Conservation (phyloP, 2,888 invertebrate species). For the Lissocephala sabroskyi region DNA sequence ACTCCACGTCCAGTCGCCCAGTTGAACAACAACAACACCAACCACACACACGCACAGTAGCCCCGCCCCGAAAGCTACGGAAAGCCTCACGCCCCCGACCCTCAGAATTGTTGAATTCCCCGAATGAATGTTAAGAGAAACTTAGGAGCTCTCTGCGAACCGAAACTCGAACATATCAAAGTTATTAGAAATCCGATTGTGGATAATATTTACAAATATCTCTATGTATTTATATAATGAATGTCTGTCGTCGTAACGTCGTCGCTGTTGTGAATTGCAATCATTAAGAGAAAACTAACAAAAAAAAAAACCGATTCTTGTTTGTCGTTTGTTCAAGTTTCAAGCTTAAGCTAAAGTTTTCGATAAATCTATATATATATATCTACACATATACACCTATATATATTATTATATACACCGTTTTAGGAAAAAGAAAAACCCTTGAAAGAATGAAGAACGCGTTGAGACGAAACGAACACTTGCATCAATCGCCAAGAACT, state of each 20-base stretch:
- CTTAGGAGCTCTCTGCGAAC: too few relatives aligned
- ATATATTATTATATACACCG: background rate
- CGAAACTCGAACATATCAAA: conserved; percentile 46
- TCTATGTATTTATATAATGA: conserved; percentile 6
- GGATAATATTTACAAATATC: too few relatives aligned
- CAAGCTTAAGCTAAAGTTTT: conserved; percentile 8
- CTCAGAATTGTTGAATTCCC: background rate
- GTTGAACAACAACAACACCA: conserved; percentile 31
- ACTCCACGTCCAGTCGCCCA: conserved; percentile 42
- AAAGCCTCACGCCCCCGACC: too few relatives aligned
- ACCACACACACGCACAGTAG: conserved; percentile 39
- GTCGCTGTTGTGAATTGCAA: conserved; percentile 72
- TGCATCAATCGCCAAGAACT: conserved; percentile 70
- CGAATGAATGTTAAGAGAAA: too few relatives aligned
- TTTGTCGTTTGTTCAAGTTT: conserved; percentile 23
- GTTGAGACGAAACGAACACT: conserved; percentile 28
- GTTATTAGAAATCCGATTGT: conserved; percentile 40
- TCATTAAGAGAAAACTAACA: conserved; percentile 45
- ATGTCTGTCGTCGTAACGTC: conserved; percentile 49
- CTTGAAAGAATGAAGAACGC: background rate
- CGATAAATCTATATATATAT: conserved; percentile 2
- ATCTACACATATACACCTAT: conserved; percentile 17
- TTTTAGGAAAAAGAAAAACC: too few relatives aligned
- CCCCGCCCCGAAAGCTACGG: conserved; percentile 38
- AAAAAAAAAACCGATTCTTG: conserved; percentile 16